Base-by-base conservation (phyloP, 2,113 vertebrate genomes). In the Cettia cetti region DNA sequence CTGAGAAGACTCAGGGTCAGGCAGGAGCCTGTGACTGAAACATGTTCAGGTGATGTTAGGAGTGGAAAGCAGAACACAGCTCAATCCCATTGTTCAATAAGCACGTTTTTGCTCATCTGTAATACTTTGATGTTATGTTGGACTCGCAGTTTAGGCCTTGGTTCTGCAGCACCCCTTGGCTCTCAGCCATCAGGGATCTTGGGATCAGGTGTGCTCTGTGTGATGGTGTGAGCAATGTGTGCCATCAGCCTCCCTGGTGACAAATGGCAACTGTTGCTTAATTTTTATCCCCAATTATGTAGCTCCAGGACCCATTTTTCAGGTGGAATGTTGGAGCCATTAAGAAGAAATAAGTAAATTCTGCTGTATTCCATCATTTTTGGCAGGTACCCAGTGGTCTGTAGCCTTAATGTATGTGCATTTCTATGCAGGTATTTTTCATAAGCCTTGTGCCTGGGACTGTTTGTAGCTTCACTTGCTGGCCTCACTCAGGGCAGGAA, bases 281-380 rank as follows among this genome's bases (percentile, higher is more conserved):
- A 97, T 98, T 98, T 98, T 98, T 97, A 98, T 98, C 98, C 98
- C 96, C 97, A 97, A 96, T 98, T 98, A 98, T 94, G 97, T 94
- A 96, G 97, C 98, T 97, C 96, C 59, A 60, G 96, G 97, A 97
- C 95, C 97, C 97, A 97, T 98, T 98, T 98, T 97, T 98, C 98
- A 98, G 98, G 97, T 96, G 96, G 97, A 97, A 94, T 95, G 97
- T 91, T 96, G 96, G 93, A 96, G 96, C 97, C 96, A 97, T 98
- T 98, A 98, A 98, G 98, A 98, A 98, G 97, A 98, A 98, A 98
- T 98, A 97, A 97, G 97, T 97, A 98, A 98, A 98, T 97, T 97
- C 66, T 94, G 86, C 96, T 45, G 92, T 74, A 95, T 96, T 98
- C 97, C 97, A 98, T 98, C 97, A 98, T 97, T 97, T 95, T 66